Base-by-base conservation (phyloP, 2,113 vertebrate genomes). In the Actenoides lindsayi region DNA sequence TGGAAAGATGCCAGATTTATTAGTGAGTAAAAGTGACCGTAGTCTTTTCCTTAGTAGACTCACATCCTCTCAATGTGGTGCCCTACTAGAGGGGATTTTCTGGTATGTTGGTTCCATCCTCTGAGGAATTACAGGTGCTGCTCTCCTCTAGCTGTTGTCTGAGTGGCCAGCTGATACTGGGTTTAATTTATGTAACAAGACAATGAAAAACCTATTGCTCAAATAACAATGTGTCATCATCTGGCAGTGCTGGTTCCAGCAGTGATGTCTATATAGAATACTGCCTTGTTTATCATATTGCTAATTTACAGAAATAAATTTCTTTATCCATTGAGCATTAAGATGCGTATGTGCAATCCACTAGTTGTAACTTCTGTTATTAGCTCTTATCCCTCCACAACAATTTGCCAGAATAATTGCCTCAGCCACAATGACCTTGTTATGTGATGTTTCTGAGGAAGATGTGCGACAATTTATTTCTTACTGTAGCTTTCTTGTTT, bases 401-500 rank as follows among this genome's bases (percentile, higher is more conserved):
- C 88, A 88, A 96, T 97, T 96, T 97, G 88, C 94, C 75, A 91
- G 71, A 97, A 96, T 97, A 97, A 96, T 97, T 97, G 95, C 91
- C 86, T 95, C 70, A 73, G 83, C 95, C 67, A 83, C 80, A 73
- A 94, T 92, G 91, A 96, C 95, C 86, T 97, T 96, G 94, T 95
- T 95, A 96, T 90, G 75, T 87, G 96, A 88, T 97, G 70, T 83
- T 96, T 90, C 92, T 65, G 48, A 92, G 73, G 35, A 85, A 93
- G 86, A 94, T 95, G 53, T 74, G 91, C 74, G 83, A 75, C 70
- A 50, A 73, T 97, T 92, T 95, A 85, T 95, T 94, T 95, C 60
- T 88, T 95, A 63, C 44, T 71, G 70, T 76, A 78, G 77, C 78
- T 96, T 97, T 93, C 91, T 86, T 87, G 83, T 84, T 95, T 89